Evolutionary conservation across 2,888 invertebrate genomes (phyloP).

Genomic region (Cerastis rubricosa): DNA sequence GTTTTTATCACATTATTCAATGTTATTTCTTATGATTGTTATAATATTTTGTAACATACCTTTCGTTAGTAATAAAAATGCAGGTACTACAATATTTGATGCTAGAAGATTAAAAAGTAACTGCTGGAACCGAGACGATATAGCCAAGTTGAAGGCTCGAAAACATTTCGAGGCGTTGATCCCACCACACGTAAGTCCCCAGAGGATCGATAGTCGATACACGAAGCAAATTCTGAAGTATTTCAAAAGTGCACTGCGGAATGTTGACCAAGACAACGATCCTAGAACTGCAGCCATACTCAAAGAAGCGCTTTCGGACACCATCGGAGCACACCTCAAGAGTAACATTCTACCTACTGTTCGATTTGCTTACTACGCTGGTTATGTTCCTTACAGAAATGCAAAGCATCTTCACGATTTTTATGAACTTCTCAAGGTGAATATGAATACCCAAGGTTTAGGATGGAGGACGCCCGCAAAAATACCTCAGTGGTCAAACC

Average conservation of each 20-base stretch:
- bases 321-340: constrained; percentile 84
- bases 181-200: constrained; percentile 75
- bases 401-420: constrained; percentile 80
- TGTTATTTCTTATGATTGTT: constrained; percentile 80
- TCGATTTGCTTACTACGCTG: constrained; percentile 86
- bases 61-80: constrained; percentile 71
- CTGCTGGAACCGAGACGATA: constrained; percentile 83
- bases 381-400: constrained; percentile 81
- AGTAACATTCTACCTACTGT: constrained; percentile 82
- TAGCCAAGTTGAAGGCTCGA: constrained; percentile 81
- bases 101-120: constrained; percentile 67
- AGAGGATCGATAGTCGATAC: constrained; percentile 78
- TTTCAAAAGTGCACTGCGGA: constrained; percentile 75
- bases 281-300: constrained; percentile 70
- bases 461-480: constrained; percentile 81
- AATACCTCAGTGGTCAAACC: constrained; percentile 78
- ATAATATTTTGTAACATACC: constrained; percentile 72
- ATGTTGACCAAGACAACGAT: constrained; percentile 70
- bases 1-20: constrained; percentile 71
- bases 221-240: constrained; percentile 77
- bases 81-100: constrained; percentile 82
- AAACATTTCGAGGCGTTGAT: constrained; percentile 80
- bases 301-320: constrained; percentile 81
- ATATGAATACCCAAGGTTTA: constrained; percentile 83
- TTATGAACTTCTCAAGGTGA: constrained; percentile 76